Base-by-base conservation (phyloP, 1,140 invertebrate species). In the Papilio helenus region DNA sequence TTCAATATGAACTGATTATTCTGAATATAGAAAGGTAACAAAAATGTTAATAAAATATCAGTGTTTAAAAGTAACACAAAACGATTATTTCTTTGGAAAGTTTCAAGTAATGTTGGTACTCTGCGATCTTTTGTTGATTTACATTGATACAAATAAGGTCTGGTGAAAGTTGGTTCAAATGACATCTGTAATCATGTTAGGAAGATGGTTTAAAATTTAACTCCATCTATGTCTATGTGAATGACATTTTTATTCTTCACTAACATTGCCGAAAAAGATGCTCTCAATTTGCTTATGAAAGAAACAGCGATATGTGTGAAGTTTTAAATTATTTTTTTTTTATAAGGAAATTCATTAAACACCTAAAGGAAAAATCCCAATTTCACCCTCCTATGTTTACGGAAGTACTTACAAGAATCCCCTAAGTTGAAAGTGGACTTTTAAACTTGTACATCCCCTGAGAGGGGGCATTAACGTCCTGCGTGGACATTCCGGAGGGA, bases 381-480 rank as follows among this genome's bases (percentile, higher is more conserved):
- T 18, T 39, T 42, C 55, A 49, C 74, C 26, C 73, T 51, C 18
- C 39, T 42, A 46, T 76, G 29, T 77, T 77, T 77, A 61, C 51
- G 18, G n/a, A 65, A 61, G 55, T 77, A 42, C 76, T 77, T 61
- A 77, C 49, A 77, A 77, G 55, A 77, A 61, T 61, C 42, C 58
- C 55, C 76, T 39, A 73, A 73, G 72, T 73, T 61, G 82, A 83
- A 89, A 90, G 85, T 90, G 86, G 88, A 90, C 85, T 91, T 93
- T 94, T 92, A 89, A 90, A 92, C 90, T 93, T 92, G 86, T 86
- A 85, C 83, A 80, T 82, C 84, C 90, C 82, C 83, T 90, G 82
- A 87, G 87, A 86, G 86, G 86, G 86, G 87, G 86, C 88, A 88
- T 92, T 93, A 92, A 93, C 90, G 90, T 89, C 86, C 85, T 84